Base-by-base conservation (phyloP, 1,140 invertebrate species). In the Anoplolepis gracilipes region DNA sequence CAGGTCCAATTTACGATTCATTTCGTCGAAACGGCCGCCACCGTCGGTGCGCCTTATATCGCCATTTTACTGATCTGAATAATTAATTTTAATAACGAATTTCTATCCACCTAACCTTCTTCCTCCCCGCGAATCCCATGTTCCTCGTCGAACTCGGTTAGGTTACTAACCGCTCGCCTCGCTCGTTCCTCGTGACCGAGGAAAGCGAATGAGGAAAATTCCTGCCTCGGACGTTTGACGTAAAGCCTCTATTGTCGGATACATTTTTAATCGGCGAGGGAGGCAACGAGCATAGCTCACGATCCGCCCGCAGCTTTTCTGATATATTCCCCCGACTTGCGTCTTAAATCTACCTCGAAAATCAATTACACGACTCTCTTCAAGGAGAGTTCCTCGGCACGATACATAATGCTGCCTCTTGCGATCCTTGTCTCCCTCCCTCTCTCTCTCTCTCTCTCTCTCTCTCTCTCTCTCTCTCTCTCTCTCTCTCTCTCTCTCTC, bases 41-140 rank as follows among this genome's bases (percentile, higher is more conserved):
- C 91, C 92, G 90, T 89, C 89, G 89, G 91, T 90, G 86, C 89
- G 86, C 90, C 92, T 91, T 94, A 94, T 93, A 94, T 94, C 93
- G 92, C 92, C 91, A 92, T 94, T 94, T 94, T 92, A 92, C 92
- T 91, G 92, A 94, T 93, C 91, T 94, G 94, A 94, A 94, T 94
- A 94, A 93, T 94, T 94, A 94, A 94, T 94, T 94, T 94, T 93
- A 94, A 94, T 93, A 94, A 93, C 92, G 92, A 93, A 94, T 94
- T 94, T 93, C 91, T 87, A 75, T 22, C 88, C 86, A 62, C 86
- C 91, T 87, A 75, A 19, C 88, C 85, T 62, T 85, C 90, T 85
- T 73, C 77, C 89, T n/a, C n/a, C 88, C 89, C 85, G 62, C 42
- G 28, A 16, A 70, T 39, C 69, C 73, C 65, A 22, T 84, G 70